A percentile compares a stretch with the other conserved stretches of the same genome.
phyloP scores from a whole-genome alignment of 2,888 invertebrate species.

The Epirrita christyi region DNA sequence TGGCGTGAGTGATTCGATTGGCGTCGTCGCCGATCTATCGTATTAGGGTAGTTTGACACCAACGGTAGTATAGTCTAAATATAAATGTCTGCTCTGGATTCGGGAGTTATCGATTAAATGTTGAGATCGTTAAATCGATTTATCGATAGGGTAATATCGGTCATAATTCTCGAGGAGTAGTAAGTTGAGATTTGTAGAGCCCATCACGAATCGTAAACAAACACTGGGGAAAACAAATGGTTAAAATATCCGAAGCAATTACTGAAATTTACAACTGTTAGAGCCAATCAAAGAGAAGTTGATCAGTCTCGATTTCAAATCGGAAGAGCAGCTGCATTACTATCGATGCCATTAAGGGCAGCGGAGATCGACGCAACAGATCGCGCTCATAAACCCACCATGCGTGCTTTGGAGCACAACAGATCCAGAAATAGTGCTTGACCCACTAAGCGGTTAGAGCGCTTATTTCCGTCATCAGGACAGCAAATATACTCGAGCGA shows the following conservation, averaged over 20 bases:
- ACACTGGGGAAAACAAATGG: slow-evolving; percentile 12
- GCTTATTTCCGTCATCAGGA: slow-evolving; percentile 82
- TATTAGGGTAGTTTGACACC: slow-evolving; percentile 75
- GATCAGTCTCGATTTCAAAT: slow-evolving; percentile 34
- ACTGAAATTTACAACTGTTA: slow-evolving; percentile 17
- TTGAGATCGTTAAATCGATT: slow-evolving; percentile 45
- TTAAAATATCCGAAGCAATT: slow-evolving; percentile 13
- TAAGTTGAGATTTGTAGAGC: slow-evolving; percentile 13
- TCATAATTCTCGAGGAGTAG: slow-evolving; percentile 11
- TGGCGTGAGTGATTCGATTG: slow-evolving; percentile 77
- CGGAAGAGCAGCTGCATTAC: slow-evolving; percentile 50
- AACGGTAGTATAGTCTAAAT: slow-evolving; percentile 68
- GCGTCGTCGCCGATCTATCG: slow-evolving; percentile 73
- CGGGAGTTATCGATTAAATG: slow-evolving; percentile 48
- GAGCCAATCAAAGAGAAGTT: slow-evolving; percentile 24
- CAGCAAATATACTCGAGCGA: slow-evolving; percentile 51
- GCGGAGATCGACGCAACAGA: slow-evolving; percentile 50
- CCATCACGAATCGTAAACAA: slow-evolving; percentile 13
- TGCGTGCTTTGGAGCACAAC: slow-evolving; percentile 73
- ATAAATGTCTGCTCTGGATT: slow-evolving; percentile 60
- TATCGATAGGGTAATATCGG: slow-evolving; percentile 29
- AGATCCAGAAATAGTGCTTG: slow-evolving; percentile 79
- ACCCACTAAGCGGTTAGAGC: slow-evolving; percentile 81
- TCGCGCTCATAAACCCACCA: slow-evolving; percentile 67
- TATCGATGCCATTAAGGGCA: slow-evolving; percentile 57